A percentile compares a stretch with the other conserved stretches of the same genome.
Evolutionary conservation across 2,888 invertebrate species (phyloP).

Genomic region (Didymodactylos carnosus): DNA sequence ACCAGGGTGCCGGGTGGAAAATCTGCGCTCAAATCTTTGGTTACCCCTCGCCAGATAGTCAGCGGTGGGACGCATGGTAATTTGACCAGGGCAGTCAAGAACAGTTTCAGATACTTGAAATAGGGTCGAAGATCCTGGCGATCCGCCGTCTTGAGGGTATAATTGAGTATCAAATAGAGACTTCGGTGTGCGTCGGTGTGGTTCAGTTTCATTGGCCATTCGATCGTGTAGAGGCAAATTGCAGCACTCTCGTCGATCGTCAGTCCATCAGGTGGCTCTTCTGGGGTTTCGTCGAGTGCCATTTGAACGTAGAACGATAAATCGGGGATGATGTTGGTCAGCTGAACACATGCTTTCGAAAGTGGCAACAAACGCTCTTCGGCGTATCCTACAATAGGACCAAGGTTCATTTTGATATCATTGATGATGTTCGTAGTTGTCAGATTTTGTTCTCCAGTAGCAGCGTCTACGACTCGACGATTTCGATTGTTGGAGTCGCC

Average conservation of each 20-base stretch:
- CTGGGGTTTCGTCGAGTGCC: neutral
- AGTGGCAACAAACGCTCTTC: neutral
- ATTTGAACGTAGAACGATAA: neutral
- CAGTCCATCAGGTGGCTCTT: neutral
- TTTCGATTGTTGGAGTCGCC: no score
- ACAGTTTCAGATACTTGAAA: neutral
- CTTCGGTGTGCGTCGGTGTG: neutral
- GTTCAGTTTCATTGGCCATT: no score
- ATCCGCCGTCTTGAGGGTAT: neutral
- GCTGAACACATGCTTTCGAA: neutral
- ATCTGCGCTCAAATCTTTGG: neutral
- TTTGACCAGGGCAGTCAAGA: neutral
- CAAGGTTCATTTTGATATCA: no score
- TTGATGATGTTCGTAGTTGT: no score
- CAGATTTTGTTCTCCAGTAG: no score
- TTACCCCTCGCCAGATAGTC: neutral
- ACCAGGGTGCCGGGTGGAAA: neutral
- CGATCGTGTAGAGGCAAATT: neutral
- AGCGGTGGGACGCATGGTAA: neutral
- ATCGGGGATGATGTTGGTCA: neutral
- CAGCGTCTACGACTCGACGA: no score
- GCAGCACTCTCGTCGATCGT: neutral
- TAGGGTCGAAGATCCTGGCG: neutral
- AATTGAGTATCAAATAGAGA: neutral
- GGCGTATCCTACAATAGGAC: neutral